Conservation (phyloP, 2,888 invertebrate genomes). For the Anoplius nigerrimus region DNA sequence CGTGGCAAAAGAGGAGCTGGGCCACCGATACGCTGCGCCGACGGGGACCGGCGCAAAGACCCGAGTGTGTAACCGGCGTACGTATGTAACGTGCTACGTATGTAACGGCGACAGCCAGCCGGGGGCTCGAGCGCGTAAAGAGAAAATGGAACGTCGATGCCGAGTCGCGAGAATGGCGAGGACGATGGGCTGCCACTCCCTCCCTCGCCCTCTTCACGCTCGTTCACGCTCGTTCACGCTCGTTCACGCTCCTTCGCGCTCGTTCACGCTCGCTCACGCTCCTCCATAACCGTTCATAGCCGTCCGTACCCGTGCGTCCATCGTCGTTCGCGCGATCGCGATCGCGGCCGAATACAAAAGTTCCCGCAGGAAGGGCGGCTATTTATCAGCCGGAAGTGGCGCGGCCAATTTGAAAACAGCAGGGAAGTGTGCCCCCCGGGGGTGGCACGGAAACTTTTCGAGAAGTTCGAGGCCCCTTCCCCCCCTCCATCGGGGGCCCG, state of each 20-base stretch:
- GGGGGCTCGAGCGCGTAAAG: not conserved
- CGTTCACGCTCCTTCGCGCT: too few species aligned
- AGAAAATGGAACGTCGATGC: conserved; percentile 21
- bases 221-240: too few species aligned
- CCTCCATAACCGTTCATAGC: too few species aligned
- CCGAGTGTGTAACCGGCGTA: too few species aligned
- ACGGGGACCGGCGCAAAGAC: too few species aligned
- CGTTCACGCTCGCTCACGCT: too few species aligned
- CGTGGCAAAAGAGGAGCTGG: too few species aligned
- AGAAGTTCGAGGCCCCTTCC: conserved; percentile 30
- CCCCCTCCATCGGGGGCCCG: conserved; percentile 11
- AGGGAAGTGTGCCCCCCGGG: conserved; percentile 47
- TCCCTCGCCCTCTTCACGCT: too few species aligned
- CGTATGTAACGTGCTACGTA: too few species aligned
- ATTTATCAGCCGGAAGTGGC: conserved; percentile 56
- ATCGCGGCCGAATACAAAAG: conserved; percentile 37
- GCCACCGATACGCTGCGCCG: not conserved
- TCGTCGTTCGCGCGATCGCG: conserved; percentile 22
- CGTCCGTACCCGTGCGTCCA: too few species aligned
- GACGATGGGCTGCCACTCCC: too few species aligned
- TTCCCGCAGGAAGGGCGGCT: conserved; percentile 45
- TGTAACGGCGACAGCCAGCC: too few species aligned
- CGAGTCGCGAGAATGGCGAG: conserved; percentile 43
- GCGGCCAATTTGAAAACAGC: conserved; percentile 55
- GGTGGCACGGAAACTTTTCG: conserved; percentile 40